Base-by-base conservation (phyloP, 1,140 invertebrate species). In the Scaptodrosophila lebanonensis region DNA sequence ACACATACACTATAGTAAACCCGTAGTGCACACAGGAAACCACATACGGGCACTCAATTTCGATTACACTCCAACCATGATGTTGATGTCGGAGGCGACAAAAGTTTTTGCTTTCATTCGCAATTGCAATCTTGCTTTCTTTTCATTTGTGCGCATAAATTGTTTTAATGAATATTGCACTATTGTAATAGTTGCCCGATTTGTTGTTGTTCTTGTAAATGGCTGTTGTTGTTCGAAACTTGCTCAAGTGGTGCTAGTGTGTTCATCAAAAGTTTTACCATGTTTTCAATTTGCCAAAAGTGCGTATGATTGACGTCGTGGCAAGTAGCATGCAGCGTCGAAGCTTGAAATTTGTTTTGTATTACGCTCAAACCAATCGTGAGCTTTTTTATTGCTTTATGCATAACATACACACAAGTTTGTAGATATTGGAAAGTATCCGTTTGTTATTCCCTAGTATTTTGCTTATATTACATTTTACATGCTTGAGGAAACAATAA, bases 251-350 rank as follows among this genome's bases (percentile, higher is more conserved):
- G 9, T 32, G 20, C 20, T 16, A 4, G 22, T 4, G 8, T 25
- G 8, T 12, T 3, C 22, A n/a, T 12, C 4, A n/a, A 49, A 49
- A 49, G 27, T 42, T 57, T 35, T 53, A 16, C n/a, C 22, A 25
- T 25, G 8, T 25, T 25, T 8, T 25, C 8, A 3, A 8, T 8
- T 29, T 18, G 32, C 27, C 48, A 60, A 58, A 40, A n/a, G 40
- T 40, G 61, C 50, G 50, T 71, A 54, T 66, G 62, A 66, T 62
- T 72, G 68, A 62, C 33, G 42, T 32, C n/a, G 8, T 16, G 8
- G 39, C 22, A 51, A 47, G 22, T 8, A 4, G 22, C 22, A 4
- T 25, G 22, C 8, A 25, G 17, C 35, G 40, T 43, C 13, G 18
- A 42, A 52, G 44, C 47, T 52, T 38, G n/a, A n/a, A n/a, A 54